These are phyloP conservation scores for Ophion slaviceki DNA, from an alignment of 2,888 invertebrate species.

Conservation along the genomic window DNA sequence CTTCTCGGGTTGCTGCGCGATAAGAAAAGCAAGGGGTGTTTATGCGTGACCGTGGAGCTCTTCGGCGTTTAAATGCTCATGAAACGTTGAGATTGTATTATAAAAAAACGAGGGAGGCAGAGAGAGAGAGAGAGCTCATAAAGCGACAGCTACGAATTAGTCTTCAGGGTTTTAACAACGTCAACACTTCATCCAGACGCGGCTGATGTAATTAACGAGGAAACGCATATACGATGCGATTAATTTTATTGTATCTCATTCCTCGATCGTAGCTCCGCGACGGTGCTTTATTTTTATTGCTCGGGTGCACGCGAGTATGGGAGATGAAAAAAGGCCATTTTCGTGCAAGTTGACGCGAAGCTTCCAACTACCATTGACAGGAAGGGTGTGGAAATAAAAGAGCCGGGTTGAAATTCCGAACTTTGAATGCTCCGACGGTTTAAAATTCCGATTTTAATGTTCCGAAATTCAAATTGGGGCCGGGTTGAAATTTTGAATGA, in stretches of 20 bases:
- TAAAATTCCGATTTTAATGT: too few species aligned
- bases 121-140: background rate
- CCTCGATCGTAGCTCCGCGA: background rate
- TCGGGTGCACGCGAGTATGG: background rate
- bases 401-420: too few species aligned
- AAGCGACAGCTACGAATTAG: slow-evolving; percentile 30
- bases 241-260: slow-evolving; percentile 39
- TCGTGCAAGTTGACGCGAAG: background rate
- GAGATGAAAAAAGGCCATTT: slow-evolving; percentile 3
- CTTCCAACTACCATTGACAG: slow-evolving; percentile 9
- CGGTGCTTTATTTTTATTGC: slow-evolving; percentile 15
- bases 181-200: slow-evolving; percentile 2
- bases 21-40: slow-evolving; percentile 1
- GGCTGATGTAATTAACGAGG: slow-evolving; percentile 37
- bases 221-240: slow-evolving; percentile 27
- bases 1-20: background rate
- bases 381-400: slow-evolving; percentile 43
- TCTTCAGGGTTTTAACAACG: slow-evolving; percentile 12
- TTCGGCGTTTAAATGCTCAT: slow-evolving; percentile 1
- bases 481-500: too few species aligned
- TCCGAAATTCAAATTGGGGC: too few species aligned
- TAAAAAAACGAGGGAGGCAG: background rate
- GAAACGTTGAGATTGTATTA: slow-evolving; percentile 2
- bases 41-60: slow-evolving; percentile 4
- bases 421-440: too few species aligned